Conservation (phyloP, 2,888 invertebrate species). For the Aporophyla nigra region DNA sequence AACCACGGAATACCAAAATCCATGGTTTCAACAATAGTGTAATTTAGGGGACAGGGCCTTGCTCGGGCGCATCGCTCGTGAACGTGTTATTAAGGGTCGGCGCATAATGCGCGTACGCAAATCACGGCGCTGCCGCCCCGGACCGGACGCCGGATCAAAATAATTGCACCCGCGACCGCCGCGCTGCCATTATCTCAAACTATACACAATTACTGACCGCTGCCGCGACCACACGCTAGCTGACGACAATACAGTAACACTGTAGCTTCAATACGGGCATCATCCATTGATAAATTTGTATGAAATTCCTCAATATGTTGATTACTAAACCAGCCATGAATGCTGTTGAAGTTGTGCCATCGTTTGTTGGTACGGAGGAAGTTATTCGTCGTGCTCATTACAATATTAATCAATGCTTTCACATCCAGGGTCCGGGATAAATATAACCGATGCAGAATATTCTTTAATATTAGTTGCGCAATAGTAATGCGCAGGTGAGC, state of each 20-base stretch:
- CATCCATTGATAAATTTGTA: conserved; percentile 37
- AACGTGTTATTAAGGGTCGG: conserved; percentile 73
- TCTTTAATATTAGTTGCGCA: conserved; percentile 80
- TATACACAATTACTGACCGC: conserved; percentile 85
- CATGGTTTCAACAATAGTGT: conserved; percentile 56
- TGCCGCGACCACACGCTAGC: conserved; percentile 60
- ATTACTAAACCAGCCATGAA: conserved; percentile 11
- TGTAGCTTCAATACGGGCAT: not conserved
- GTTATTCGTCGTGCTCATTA: conserved; percentile 84
- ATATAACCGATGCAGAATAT: conserved; percentile 79
- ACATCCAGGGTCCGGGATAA: conserved; percentile 78
- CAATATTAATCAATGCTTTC: conserved; percentile 88
- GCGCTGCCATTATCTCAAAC: conserved; percentile 82
- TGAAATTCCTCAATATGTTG: not conserved
- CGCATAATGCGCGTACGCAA: conserved; percentile 81
- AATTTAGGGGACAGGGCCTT: conserved; percentile 70
- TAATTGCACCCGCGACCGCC: conserved; percentile 84
- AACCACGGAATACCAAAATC: conserved; percentile 7
- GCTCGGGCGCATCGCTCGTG: conserved; percentile 54
- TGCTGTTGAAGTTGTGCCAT: not conserved
- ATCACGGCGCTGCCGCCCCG: conserved; percentile 75
- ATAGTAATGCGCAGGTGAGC: conserved; percentile 77
- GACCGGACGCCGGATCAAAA: conserved; percentile 78
- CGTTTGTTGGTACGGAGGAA: conserved; percentile 65
- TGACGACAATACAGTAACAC: conserved; percentile 5